Percentiles rank a stretch among this genome's conserved stretches.
Conservation (phyloP, 2,888 invertebrate genomes). For the Apantesis nais region DNA sequence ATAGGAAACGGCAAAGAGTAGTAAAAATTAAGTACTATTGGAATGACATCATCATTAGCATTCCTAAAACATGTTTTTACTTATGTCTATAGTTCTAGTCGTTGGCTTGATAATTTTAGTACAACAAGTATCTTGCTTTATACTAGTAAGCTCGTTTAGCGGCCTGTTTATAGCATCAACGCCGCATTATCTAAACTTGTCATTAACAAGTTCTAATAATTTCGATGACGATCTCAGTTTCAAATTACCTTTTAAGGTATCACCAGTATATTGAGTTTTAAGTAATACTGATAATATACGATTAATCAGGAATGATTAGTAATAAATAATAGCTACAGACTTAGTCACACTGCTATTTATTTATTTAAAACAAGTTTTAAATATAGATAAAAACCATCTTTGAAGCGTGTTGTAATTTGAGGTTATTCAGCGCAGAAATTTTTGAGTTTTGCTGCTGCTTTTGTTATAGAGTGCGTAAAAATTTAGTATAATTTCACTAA, state of each 20-base stretch:
- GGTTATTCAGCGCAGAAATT: too few relatives aligned
- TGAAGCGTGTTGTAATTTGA: too few relatives aligned
- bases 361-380: neutral
- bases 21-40: slow-evolving; percentile 3
- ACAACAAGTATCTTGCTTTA: slow-evolving; percentile 27
- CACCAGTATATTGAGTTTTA: neutral
- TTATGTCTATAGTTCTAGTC: neutral
- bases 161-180: slow-evolving; percentile 11
- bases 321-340: neutral
- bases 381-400: too few relatives aligned
- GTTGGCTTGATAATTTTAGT: slow-evolving; percentile 2
- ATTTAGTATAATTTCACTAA: too few relatives aligned
- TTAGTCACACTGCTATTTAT: neutral
- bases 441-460: too few relatives aligned
- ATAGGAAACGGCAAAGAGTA: slow-evolving; percentile 4
- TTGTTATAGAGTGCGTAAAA: too few relatives aligned
- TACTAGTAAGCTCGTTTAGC: slow-evolving; percentile 23
- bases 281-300: neutral
- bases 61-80: neutral
- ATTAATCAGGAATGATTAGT: neutral
- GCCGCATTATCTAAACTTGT: neutral
- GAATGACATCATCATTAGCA: slow-evolving; percentile 8
- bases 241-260: neutral
- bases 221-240: neutral
- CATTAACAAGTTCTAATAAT: slow-evolving; percentile 19